Evolutionary conservation across 2,797 vertebrate species (phyloP), one percentile per base, ranked within the genome.

Genomic region (Gymnodraco acuticeps): DNA sequence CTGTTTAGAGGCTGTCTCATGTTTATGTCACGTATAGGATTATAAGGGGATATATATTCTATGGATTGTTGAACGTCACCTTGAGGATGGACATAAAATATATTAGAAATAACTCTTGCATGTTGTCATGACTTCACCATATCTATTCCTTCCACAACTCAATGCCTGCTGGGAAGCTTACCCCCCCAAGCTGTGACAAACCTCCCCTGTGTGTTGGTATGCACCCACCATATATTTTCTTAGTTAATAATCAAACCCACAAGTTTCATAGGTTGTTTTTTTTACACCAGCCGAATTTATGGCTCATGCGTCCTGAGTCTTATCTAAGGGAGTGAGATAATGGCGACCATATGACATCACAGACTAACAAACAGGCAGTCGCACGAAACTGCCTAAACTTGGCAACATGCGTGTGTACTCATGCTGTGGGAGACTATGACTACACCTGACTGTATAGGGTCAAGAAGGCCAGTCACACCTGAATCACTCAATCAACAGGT

Each of bases 331-430:
- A 64, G 23, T 66, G 52, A 81, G 78, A 85, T 90, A 71, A 54
- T 75, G 77, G 61, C 23, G 15, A 60, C 83, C 77, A 68, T 52
- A 80, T 91, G 87, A 92, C 79, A 71, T 86, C 78, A 83, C 51
- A 76, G 71, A 42, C 43, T 56, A 64, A 73, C 73, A 81, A 82
- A 83, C 75, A 85, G 51, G 81, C 58, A 50, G 75, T 64, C 75
- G 85, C 83, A 88, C 93, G 93, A 94, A 94, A 78, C 88, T 27
- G 60, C 61, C 43, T 38, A 95, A 94, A 94, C 94, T 62, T 69
- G 77, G 79, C 70, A 75, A 63, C 72, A 43, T 65, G 55, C 72
- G 13, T 67, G 66, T 88, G 80, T 76, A 78, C 78, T 89, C 81
- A 80, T 58, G 56, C 78, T 73, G 73, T 62, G 70, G 10, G 23